Percentiles rank a stretch among this genome's conserved stretches.
phyloP scores from a whole-genome alignment of 37 sponge, comb jelly and placozoan species.

The Bolinopsis microptera region DNA sequence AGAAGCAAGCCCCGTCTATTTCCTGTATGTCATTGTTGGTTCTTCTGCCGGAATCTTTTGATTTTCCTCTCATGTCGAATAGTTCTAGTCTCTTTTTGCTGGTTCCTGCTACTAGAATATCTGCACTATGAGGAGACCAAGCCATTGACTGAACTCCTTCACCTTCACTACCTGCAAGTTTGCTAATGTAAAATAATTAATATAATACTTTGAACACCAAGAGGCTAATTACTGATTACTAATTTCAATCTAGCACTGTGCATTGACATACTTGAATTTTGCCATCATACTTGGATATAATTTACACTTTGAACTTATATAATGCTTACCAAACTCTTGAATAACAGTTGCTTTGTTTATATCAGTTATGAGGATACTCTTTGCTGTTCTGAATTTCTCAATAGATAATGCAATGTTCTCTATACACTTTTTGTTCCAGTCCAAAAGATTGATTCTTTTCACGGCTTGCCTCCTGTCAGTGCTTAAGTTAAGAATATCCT shows the following conservation, averaged over 20 bases:
- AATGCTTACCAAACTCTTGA: constrained; percentile 21
- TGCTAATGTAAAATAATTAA: too few relatives aligned
- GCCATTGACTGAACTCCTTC: constrained; percentile 49
- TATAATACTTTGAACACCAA: too few relatives aligned
- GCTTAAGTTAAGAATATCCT: constrained; percentile 17
- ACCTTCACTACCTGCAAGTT: constrained; percentile 8
- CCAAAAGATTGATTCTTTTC: constrained; percentile 22
- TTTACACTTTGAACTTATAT: too few relatives aligned
- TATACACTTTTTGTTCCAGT: background rate
- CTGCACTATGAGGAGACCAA: constrained; percentile 56
- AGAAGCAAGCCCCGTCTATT: constrained; percentile 51
- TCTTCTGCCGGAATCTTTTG: constrained; percentile 1
- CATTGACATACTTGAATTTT: too few relatives aligned
- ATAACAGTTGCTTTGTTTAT: background rate
- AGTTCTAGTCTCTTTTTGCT: constrained; percentile 65
- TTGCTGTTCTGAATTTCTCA: constrained; percentile 24
- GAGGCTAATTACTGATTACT: too few relatives aligned
- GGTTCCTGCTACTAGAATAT: constrained; percentile 21
- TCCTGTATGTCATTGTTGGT: constrained; percentile 56
- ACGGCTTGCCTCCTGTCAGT: constrained; percentile 11
- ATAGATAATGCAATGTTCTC: background rate
- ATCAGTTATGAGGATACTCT: background rate
- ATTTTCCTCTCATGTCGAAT: constrained; percentile 38
- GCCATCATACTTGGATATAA: too few relatives aligned
- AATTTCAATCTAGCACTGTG: too few relatives aligned